Conservation (phyloP, 1,140 invertebrate genomes). For the Meloidogyne floridensis region DNA sequence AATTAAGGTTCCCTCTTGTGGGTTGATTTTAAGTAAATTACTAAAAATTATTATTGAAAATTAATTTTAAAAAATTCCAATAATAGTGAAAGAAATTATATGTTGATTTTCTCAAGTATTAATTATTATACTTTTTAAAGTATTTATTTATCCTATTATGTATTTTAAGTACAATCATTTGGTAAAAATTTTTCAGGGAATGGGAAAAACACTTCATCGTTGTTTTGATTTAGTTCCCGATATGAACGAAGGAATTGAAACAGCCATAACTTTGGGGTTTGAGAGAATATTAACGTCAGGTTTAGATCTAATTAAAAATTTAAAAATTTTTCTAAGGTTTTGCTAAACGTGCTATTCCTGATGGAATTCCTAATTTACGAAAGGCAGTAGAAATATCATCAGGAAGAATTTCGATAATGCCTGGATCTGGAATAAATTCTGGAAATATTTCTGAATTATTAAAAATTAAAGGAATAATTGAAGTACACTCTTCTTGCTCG, state of each 20-base stretch:
- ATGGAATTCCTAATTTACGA: constrained; percentile 25
- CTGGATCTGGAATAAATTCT: constrained; percentile 33
- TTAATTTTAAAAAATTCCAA: too few species aligned
- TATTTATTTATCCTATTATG: too few species aligned
- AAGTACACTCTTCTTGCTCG: constrained; percentile 40
- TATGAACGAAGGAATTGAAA: constrained; percentile 19
- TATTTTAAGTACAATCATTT: too few species aligned
- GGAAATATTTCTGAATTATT: constrained; percentile 34
- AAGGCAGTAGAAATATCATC: constrained; percentile 13
- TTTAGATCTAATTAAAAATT: not conserved
- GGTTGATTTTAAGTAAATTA: too few species aligned
- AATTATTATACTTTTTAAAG: too few species aligned
- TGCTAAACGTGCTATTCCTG: constrained; percentile 18
- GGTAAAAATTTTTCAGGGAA: not conserved
- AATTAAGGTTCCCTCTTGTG: too few species aligned
- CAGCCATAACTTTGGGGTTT: constrained; percentile 31
- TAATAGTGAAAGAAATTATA: too few species aligned
- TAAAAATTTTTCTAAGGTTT: not conserved
- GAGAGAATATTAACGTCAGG: constrained; percentile 37
- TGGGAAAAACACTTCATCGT: constrained; percentile 34
- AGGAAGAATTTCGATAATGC: constrained; percentile 32
- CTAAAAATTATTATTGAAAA: too few species aligned
- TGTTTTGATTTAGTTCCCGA: constrained; percentile 36
- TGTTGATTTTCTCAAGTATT: too few species aligned
- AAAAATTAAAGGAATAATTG: constrained; percentile 11